Percentiles rank a stretch among this genome's conserved stretches.
phyloP scores from a whole-genome alignment of 1,140 invertebrate genomes.

The Trichonephila inaurata region DNA sequence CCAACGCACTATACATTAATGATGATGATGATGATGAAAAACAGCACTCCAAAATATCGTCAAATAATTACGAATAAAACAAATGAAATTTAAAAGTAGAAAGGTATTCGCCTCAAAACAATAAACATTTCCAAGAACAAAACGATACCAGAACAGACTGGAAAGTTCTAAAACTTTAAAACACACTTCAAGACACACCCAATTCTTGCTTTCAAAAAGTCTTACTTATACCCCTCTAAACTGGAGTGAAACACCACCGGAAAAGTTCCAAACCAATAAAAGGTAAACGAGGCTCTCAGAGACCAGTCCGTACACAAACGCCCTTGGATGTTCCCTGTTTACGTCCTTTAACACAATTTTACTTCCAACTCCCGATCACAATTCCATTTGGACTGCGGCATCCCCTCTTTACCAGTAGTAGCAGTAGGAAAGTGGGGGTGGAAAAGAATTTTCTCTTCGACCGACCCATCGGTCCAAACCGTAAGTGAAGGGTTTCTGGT shows the following conservation, averaged over 20 bases:
- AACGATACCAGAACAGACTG: background rate
- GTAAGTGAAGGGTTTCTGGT: background rate
- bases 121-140: too few relatives aligned
- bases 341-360: background rate
- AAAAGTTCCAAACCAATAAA: constrained; percentile 19
- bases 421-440: too few relatives aligned
- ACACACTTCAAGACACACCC: background rate
- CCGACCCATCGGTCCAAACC: background rate
- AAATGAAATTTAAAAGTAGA: too few relatives aligned
- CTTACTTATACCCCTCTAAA: background rate
- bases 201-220: background rate
- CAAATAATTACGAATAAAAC: too few relatives aligned
- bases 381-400: background rate
- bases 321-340: background rate
- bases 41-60: too few relatives aligned
- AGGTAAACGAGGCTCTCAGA: background rate
- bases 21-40: too few relatives aligned
- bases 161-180: background rate
- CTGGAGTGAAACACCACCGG: background rate
- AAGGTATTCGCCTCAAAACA: too few relatives aligned
- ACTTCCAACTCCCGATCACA: background rate
- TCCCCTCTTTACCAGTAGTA: background rate
- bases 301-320: background rate
- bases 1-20: too few relatives aligned
- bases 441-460: background rate